Evolutionary conservation across 1,140 invertebrate genomes (phyloP), one percentile per base, ranked within the genome.

Genomic region (Drosophila murphyi): DNA sequence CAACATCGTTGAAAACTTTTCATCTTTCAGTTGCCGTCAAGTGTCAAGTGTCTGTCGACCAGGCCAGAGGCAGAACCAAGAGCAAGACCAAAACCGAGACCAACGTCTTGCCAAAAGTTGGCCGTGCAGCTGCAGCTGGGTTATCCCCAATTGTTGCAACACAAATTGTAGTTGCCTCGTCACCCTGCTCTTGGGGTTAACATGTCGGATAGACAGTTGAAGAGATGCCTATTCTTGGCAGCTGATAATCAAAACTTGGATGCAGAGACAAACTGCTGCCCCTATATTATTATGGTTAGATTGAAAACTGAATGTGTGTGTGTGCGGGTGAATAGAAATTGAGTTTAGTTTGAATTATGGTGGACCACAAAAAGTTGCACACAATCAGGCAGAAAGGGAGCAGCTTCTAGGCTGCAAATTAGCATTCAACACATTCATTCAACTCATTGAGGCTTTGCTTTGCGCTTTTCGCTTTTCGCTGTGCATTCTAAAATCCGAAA

Each of bases 11-110:
- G 56, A 76, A 83, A 87, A 86, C 52, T 87, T 87, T 77, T 77
- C 82, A 87, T 87, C 82, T 88, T 87, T 87, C 80, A 68, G 78
- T 68, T 57, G 65, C 82, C 81, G 82, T 86, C 82, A 87, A 87
- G 82, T 87, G 82, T 87, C 82, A 87, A 88, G 82, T 80, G 83
- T 57, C 64, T 74, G 64, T 63, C 54, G 64, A n/a, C 35, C 45
- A 37, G 41, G 48, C 60, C 51, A 34, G 50, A 50, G 52, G 59
- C 7, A 41, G 39, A 41, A 41, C 7, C 34, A 45, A 55, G 34
- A 12, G 37, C 50, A 51, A 59, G 35, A 62, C 31, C 50, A 8
- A 55, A 29, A 41, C 5, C 20, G 3, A 64, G n/a, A 34, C 39
- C 39, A 37, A 8, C n/a, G 37, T 12, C 45, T 60, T 59, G 65